Evolutionary conservation across 1,140 invertebrate species (phyloP).

Genomic region (Drosophila nigromelanica): DNA sequence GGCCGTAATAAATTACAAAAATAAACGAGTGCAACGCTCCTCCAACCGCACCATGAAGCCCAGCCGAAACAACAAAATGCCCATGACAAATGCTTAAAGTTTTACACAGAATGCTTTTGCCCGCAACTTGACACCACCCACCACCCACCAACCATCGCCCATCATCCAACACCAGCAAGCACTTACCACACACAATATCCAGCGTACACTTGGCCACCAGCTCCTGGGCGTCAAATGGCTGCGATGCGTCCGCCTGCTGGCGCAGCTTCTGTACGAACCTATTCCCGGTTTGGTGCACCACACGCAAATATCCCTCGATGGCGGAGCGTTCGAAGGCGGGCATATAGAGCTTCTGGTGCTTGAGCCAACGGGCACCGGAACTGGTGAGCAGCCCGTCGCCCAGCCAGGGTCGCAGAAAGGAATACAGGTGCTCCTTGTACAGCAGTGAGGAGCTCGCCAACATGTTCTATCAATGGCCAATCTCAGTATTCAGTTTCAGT

Average conservation of each 20-base stretch:
- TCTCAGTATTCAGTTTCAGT: neutral
- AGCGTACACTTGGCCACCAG: conserved; percentile 88
- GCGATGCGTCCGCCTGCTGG: conserved; percentile 39
- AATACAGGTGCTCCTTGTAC: conserved; percentile 79
- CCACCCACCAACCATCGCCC: too few relatives aligned
- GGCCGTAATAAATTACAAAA: conserved; percentile 74
- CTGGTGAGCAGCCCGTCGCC: conserved; percentile 77
- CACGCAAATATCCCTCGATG: conserved; percentile 76
- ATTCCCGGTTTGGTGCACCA: conserved; percentile 58
- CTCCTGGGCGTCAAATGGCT: conserved; percentile 83
- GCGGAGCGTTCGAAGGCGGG: conserved; percentile 81
- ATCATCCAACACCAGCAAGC: neutral
- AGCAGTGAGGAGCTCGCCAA: conserved; percentile 71
- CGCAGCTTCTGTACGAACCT: conserved; percentile 69
- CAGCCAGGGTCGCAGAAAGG: conserved; percentile 78
- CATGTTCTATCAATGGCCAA: conserved; percentile 61
- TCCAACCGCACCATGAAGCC: conserved; percentile 9
- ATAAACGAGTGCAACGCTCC: conserved; percentile 50
- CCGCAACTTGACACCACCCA: neutral
- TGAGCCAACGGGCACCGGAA: conserved; percentile 79
- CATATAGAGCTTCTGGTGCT: conserved; percentile 79
- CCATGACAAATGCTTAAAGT: conserved; percentile 73
- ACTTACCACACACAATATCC: conserved; percentile 86
- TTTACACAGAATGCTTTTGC: conserved; percentile 27
- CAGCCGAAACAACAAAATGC: conserved; percentile 28